Base-by-base conservation (phyloP, 2,797 vertebrate species). In the Anomalospiza imberbis region DNA sequence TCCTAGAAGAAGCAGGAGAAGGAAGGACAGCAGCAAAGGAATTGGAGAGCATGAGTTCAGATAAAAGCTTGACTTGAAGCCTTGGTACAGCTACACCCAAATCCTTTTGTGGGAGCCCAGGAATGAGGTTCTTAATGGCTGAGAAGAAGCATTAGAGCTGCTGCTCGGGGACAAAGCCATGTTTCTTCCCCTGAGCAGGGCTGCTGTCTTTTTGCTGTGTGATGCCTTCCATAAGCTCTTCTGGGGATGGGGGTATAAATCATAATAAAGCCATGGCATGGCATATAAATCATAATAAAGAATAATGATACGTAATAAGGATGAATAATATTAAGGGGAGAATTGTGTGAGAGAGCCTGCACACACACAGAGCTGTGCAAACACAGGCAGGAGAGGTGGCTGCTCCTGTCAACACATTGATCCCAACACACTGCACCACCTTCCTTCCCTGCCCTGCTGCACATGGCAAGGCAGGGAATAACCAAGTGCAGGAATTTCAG, bases 271-370 rank as follows among this genome's bases (percentile, higher is more conserved):
- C 82, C 79, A 14, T 53, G 73, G 96, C 93, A 66, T 2, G 29
- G 89, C 85, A 54, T 88, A 96, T 96, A 95, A 93, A 95, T 97
- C 95, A 88, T 91, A 86, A 96, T 95, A 95, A 93, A 95, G 91
- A 94, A 93, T 93, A 96, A 96, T 92, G 92, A 94, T 96, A 94
- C 1, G 19, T 90, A 94, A 94, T 96, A 94, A 96, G 95, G 82
- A 95, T 93, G 92, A 95, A 85, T 88, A 96, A 92, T 94, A 96
- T 92, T 88, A 85, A 91, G 91, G 76, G 73, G 51, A 75, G 80
- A 42, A 40, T 32, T 36, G 70, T 36, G 66, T 22, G 85, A 38
- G 57, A 16, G 78, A 78, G 75, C 8, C 61, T 54, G 60, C 32
- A 63, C 73, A 76, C 47, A 29, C 61, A 13, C 25, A 36, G 53